These are phyloP conservation scores for Drosophila sp. DNA, from an alignment of 1,140 invertebrate species.

Conservation along the genomic window DNA sequence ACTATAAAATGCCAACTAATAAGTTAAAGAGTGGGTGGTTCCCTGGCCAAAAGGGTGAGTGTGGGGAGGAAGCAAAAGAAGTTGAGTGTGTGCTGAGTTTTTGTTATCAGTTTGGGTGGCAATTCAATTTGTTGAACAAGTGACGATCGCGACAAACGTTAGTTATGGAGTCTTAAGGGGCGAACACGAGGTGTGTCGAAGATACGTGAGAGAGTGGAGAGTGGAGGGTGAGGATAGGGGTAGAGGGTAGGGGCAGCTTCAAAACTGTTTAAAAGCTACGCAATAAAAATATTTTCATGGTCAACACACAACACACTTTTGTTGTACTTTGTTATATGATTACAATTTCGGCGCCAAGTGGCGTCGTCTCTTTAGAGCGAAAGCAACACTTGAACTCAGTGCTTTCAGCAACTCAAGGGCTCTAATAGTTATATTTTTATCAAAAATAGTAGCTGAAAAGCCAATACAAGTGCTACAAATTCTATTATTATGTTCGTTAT, in stretches of 20 bases:
- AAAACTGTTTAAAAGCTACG: slow-evolving; percentile 49
- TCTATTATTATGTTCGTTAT: too few species aligned
- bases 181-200: too few species aligned
- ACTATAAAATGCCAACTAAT: slow-evolving; percentile 35
- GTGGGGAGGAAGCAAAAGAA: background rate
- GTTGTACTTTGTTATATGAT: slow-evolving; percentile 31
- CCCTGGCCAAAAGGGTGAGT: slow-evolving; percentile 16
- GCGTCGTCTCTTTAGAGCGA: slow-evolving; percentile 7
- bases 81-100: background rate
- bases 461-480: too few species aligned
- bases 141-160: slow-evolving; percentile 16
- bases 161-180: too few species aligned
- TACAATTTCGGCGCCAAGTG: slow-evolving; percentile 22
- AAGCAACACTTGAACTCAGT: background rate
- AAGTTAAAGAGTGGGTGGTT: slow-evolving; percentile 23
- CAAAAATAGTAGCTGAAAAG: too few species aligned
- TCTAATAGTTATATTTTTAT: too few species aligned
- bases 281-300: slow-evolving; percentile 72
- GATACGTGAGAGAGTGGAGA: too few species aligned
- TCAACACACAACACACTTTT: slow-evolving; percentile 46
- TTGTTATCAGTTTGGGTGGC: slow-evolving; percentile 44
- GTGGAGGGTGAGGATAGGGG: too few species aligned
- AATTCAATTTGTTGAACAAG: slow-evolving; percentile 64
- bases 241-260: background rate
- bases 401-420: too few species aligned